These are phyloP conservation scores for Pheosia gnoma DNA, from an alignment of 2,888 invertebrate genomes.

Conservation along the genomic window DNA sequence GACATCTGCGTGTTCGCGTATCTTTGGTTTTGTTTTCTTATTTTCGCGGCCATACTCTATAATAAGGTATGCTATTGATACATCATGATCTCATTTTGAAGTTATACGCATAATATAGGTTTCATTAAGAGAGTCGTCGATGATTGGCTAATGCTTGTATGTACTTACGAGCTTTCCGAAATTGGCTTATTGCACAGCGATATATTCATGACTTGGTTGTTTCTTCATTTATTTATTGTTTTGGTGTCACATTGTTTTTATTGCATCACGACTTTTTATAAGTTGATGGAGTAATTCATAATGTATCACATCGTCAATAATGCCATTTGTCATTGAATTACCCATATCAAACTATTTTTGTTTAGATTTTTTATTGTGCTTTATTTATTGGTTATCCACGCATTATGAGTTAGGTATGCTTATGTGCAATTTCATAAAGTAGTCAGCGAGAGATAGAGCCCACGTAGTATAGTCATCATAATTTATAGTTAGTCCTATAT, in stretches of 20 bases:
- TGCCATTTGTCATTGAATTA: not conserved
- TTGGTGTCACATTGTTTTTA: constrained; percentile 23
- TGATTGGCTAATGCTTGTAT: too few species aligned
- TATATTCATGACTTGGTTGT: not conserved
- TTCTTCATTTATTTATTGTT: constrained; percentile 9
- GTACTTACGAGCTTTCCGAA: too few species aligned
- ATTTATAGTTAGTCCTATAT: too few species aligned
- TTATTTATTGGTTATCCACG: not conserved
- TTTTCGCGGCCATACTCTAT: not conserved
- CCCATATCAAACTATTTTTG: not conserved
- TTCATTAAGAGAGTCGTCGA: not conserved
- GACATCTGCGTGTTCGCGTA: not conserved
- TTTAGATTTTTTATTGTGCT: not conserved
- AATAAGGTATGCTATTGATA: too few species aligned
- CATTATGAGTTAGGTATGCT: not conserved
- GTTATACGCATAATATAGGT: constrained; percentile 1
- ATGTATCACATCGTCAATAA: not conserved
- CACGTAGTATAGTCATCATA: too few species aligned
- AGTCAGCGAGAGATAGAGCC: too few species aligned
- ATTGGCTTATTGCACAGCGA: not conserved
- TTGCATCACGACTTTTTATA: constrained; percentile 5
- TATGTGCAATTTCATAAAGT: not conserved
- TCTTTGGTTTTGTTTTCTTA: constrained; percentile 2
- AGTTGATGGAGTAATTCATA: not conserved
- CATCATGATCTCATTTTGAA: constrained; percentile 10